Evolutionary conservation across 2,113 vertebrate species (phyloP).

Genomic region (Isurus oxyrinchus): DNA sequence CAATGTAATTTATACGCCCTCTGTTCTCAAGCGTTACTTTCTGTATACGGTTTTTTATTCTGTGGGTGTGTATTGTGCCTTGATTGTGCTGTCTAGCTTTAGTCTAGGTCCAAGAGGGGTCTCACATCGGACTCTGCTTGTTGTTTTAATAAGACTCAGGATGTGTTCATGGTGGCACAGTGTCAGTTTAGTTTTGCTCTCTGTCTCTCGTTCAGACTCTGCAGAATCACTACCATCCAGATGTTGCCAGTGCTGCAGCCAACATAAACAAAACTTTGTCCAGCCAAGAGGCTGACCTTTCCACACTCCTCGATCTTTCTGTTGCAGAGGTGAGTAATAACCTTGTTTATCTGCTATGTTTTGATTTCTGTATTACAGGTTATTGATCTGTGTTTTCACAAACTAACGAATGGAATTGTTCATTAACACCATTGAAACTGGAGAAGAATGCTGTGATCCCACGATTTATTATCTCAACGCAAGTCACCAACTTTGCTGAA

Average conservation of each 20-base stretch:
- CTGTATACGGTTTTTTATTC: too few species aligned
- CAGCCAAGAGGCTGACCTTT: slow-evolving; percentile 67
- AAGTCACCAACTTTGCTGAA: too few species aligned
- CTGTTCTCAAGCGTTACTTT: background rate
- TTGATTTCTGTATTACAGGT: background rate
- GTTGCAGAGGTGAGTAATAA: slow-evolving; percentile 64
- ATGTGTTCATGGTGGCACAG: background rate
- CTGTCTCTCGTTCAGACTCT: slow-evolving; percentile 59
- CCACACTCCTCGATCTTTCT: slow-evolving; percentile 67
- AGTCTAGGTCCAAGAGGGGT: background rate
- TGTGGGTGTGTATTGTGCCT: background rate
- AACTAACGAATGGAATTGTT: too few species aligned
- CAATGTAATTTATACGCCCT: background rate
- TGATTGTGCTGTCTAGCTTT: too few species aligned
- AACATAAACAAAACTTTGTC: slow-evolving; percentile 66
- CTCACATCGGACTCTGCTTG: background rate
- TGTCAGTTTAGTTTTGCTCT: background rate
- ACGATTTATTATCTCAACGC: too few species aligned
- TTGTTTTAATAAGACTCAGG: background rate
- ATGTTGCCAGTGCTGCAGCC: slow-evolving; percentile 73
- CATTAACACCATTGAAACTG: too few species aligned
- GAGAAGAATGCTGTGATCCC: too few species aligned
- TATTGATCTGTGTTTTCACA: background rate
- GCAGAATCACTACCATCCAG: slow-evolving; percentile 85
- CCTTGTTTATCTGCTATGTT: background rate